These are phyloP conservation scores for Netelia fuscicornis DNA, from an alignment of 2,888 invertebrate genomes.

Conservation along the genomic window DNA sequence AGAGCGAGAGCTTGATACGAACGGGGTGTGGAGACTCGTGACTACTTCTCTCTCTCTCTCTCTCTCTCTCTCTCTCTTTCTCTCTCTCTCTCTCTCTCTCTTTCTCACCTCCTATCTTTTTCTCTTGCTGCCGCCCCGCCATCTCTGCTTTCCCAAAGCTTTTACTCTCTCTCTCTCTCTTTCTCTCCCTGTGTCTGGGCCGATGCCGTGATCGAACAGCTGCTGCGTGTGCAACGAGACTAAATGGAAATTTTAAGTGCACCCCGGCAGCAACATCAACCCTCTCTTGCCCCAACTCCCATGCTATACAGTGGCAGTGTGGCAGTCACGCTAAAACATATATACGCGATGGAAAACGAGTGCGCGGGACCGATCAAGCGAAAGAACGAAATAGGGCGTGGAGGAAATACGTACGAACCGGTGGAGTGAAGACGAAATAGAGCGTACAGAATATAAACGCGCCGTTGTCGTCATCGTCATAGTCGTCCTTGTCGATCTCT, in stretches of 20 bases:
- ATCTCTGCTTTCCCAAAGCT: not conserved
- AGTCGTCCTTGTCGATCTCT: conserved; percentile 25
- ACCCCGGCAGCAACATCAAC: conserved; percentile 62
- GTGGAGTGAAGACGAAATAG: conserved; percentile 62
- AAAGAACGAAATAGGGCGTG: conserved; percentile 66
- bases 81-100: not conserved
- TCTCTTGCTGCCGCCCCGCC: not conserved
- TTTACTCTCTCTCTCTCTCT: conserved; percentile 29
- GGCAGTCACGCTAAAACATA: conserved; percentile 48
- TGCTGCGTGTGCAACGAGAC: conserved; percentile 72
- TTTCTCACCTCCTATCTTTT: not conserved
- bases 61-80: not conserved
- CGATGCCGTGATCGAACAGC: conserved; percentile 70
- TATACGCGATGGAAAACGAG: conserved; percentile 18
- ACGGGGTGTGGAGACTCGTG: conserved; percentile 13
- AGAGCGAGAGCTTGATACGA: conserved; percentile 33
- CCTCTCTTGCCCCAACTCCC: conserved; percentile 26
- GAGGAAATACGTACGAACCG: conserved; percentile 59
- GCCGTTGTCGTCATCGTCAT: conserved; percentile 38
- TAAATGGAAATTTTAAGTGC: conserved; percentile 80
- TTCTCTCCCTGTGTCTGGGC: conserved; percentile 47
- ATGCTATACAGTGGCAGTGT: conserved; percentile 35
- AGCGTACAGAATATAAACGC: conserved; percentile 64
- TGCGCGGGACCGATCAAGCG: conserved; percentile 59
- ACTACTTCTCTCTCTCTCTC: not conserved